Conservation (phyloP, 2,797 vertebrate genomes). For the Presbytis comata region DNA sequence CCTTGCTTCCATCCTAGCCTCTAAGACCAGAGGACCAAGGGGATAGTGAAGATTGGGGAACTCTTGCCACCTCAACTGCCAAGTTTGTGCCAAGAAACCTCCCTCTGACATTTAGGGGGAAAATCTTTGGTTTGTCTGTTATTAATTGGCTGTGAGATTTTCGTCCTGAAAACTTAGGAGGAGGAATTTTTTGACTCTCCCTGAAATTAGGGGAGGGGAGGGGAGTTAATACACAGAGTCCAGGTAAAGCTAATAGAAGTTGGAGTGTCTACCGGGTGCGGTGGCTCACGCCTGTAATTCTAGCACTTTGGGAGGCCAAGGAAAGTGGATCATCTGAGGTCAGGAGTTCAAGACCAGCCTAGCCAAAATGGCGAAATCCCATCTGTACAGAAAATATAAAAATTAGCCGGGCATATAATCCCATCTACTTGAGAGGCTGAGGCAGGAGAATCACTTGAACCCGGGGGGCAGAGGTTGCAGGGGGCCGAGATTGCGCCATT, state of each 20-base stretch:
- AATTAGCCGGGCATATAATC: background rate
- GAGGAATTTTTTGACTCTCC: background rate
- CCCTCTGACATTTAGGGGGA: background rate
- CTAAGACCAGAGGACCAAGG: background rate
- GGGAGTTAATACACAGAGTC: background rate
- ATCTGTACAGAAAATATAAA: background rate
- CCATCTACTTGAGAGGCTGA: background rate
- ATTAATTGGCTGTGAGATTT: background rate
- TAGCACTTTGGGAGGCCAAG: background rate
- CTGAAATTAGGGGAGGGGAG: background rate
- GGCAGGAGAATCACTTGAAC: background rate
- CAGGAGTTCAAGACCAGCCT: background rate
- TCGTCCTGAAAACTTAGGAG: background rate
- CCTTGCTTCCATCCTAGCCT: background rate
- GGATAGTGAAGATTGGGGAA: background rate
- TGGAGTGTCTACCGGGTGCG: rapidly evolving
- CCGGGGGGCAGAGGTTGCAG: background rate
- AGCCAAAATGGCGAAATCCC: too few species aligned
- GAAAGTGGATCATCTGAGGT: background rate
- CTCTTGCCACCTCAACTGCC: too few species aligned
- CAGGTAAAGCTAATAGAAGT: background rate
- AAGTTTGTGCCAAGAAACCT: background rate
- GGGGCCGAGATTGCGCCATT: rapidly evolving
- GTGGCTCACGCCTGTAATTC: background rate
- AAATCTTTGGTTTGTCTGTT: background rate